Evolutionary conservation across 2,888 invertebrate genomes (phyloP).

Genomic region (Phengaris alcon): DNA sequence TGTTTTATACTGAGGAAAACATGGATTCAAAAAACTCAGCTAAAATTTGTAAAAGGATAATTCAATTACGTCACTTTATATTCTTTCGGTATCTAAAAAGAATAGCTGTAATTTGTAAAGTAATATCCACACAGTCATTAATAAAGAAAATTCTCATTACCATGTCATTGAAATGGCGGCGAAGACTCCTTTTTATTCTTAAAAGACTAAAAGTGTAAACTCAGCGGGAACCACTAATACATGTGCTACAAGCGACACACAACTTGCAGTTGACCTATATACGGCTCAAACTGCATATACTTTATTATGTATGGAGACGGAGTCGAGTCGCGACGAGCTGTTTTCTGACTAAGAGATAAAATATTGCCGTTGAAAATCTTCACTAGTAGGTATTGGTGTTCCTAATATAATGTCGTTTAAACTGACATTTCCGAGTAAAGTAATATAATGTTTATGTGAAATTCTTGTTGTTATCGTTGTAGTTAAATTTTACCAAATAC

Average conservation of each 20-base stretch:
- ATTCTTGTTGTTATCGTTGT: not conserved
- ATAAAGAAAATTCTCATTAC: slow-evolving; percentile 37
- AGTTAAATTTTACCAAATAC: not conserved
- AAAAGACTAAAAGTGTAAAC: slow-evolving; percentile 38
- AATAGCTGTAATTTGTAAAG: slow-evolving; percentile 11
- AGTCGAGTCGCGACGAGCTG: slow-evolving; percentile 39
- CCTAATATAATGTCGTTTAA: not conserved
- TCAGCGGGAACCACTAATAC: slow-evolving; percentile 36
- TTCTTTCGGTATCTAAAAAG: slow-evolving; percentile 26
- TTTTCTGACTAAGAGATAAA: slow-evolving; percentile 40
- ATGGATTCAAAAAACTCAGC: not conserved
- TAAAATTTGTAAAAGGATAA: not conserved
- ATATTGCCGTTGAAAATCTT: slow-evolving; percentile 41
- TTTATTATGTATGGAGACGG: slow-evolving; percentile 41
- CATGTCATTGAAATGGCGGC: slow-evolving; percentile 36
- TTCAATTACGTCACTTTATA: slow-evolving; percentile 15
- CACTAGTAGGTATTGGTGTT: slow-evolving; percentile 28
- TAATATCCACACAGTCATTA: slow-evolving; percentile 34
- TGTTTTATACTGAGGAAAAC: not conserved
- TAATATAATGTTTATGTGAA: not conserved
- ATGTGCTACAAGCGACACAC: slow-evolving; percentile 38
- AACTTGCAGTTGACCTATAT: slow-evolving; percentile 40
- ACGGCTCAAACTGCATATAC: slow-evolving; percentile 39
- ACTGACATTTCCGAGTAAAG: not conserved
- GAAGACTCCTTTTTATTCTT: slow-evolving; percentile 35